phyloP scores from a whole-genome alignment of 2,797 vertebrate species.

The Perdix hodgsoniae region DNA sequence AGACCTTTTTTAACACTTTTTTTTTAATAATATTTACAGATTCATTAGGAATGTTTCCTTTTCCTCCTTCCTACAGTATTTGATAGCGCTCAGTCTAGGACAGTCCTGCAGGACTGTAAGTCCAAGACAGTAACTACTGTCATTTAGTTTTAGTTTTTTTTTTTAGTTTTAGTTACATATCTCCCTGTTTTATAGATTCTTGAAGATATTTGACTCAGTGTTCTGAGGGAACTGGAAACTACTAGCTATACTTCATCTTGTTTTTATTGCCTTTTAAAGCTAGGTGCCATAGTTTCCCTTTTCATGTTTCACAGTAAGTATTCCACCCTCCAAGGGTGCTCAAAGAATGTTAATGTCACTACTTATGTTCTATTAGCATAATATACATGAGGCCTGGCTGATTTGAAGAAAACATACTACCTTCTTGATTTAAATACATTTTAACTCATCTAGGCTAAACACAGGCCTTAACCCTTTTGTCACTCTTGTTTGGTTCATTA shows the following conservation, averaged over 20 bases:
- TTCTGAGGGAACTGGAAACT: not conserved
- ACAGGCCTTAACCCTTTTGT: not conserved
- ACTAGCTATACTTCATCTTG: not conserved
- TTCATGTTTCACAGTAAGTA: not conserved
- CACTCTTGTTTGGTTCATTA: not conserved
- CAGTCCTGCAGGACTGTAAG: not conserved
- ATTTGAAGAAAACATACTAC: not conserved
- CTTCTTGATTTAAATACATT: not conserved
- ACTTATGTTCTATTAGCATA: not conserved
- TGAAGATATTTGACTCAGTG: not conserved
- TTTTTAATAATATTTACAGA: not conserved
- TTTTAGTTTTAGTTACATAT: not conserved
- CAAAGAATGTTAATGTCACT: not conserved
- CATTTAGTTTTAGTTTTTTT: not conserved
- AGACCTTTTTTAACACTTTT: not conserved
- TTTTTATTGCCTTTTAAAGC: not conserved
- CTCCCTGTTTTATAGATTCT: not conserved
- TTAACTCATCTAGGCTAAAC: not conserved
- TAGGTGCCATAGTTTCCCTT: not conserved
- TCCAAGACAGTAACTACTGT: not conserved
- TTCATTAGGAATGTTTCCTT: not conserved
- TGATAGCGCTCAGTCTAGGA: not conserved
- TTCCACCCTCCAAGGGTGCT: not conserved
- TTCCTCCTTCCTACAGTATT: not conserved
- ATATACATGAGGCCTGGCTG: not conserved